A percentile compares a stretch with the other conserved stretches of the same genome.
Evolutionary conservation across 2,888 invertebrate genomes (phyloP).

Genomic region (Harpalus rubripes): DNA sequence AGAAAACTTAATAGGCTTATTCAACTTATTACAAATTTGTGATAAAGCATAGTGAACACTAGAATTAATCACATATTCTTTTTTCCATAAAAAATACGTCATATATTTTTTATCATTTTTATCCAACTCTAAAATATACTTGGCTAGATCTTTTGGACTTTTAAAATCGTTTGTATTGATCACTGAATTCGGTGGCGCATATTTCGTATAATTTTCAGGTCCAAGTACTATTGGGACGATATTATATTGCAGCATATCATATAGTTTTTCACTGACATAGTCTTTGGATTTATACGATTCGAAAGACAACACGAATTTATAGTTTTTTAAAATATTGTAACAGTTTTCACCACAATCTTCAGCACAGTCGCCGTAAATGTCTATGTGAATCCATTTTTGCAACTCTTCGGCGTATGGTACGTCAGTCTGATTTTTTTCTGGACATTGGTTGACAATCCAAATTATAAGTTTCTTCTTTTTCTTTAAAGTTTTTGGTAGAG

Average conservation of each 20-base stretch:
- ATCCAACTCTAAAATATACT: slow-evolving; percentile 77
- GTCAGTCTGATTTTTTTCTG: slow-evolving; percentile 59
- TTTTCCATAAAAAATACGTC: too few relatives aligned
- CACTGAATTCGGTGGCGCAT: slow-evolving; percentile 78
- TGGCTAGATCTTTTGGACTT: slow-evolving; percentile 77
- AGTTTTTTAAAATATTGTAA: background rate
- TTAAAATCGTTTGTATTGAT: slow-evolving; percentile 81
- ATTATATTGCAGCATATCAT: slow-evolving; percentile 80
- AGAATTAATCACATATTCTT: too few relatives aligned
- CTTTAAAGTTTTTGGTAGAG: slow-evolving; percentile 69
- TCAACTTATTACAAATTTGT: slow-evolving; percentile 70
- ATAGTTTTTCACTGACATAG: slow-evolving; percentile 81
- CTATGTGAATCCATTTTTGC: slow-evolving; percentile 80
- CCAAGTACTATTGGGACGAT: slow-evolving; percentile 85
- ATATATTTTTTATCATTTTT: slow-evolving; percentile 71
- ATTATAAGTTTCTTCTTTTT: slow-evolving; percentile 77
- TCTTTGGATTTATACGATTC: background rate
- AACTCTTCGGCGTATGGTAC: slow-evolving; percentile 79
- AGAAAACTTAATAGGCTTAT: slow-evolving; percentile 68
- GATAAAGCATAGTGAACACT: too few relatives aligned
- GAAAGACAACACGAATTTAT: background rate
- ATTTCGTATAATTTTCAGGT: slow-evolving; percentile 80
- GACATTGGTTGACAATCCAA: slow-evolving; percentile 77
- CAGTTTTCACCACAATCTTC: slow-evolving; percentile 75
- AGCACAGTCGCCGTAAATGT: slow-evolving; percentile 82